Evolutionary conservation across 2,113 vertebrate species (phyloP).

Genomic region (Channa argus): DNA sequence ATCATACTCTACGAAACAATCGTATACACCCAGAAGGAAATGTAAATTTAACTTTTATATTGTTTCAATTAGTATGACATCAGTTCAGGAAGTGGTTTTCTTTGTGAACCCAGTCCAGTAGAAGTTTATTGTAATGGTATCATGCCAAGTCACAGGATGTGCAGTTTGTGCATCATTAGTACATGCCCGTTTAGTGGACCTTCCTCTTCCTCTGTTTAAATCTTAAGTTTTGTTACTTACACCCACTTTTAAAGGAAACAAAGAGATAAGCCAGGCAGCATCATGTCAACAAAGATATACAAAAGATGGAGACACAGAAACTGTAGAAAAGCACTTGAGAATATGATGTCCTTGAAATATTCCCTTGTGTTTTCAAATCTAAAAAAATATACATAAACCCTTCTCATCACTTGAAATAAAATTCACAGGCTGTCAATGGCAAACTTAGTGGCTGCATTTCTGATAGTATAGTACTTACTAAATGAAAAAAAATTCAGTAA

Average conservation of each 20-base stretch:
- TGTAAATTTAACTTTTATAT: too few relatives aligned
- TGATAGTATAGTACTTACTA: too few relatives aligned
- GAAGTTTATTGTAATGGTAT: slow-evolving; percentile 44
- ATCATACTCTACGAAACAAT: too few relatives aligned
- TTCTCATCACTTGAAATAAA: neutral
- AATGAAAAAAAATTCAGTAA: neutral
- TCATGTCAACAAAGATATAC: neutral
- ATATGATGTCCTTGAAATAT: neutral
- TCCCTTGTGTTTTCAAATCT: neutral
- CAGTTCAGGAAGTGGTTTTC: slow-evolving; percentile 20
- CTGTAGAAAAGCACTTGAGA: neutral
- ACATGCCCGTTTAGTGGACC: slow-evolving; percentile 26
- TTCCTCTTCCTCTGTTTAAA: slow-evolving; percentile 54
- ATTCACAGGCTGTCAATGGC: neutral
- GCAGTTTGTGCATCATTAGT: slow-evolving; percentile 23
- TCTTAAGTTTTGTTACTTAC: slow-evolving; percentile 40
- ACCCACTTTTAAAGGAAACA: neutral
- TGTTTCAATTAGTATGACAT: slow-evolving; percentile 12
- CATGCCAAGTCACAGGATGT: slow-evolving; percentile 64
- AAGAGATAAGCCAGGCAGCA: neutral
- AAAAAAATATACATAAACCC: neutral
- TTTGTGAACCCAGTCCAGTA: neutral
- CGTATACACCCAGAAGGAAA: too few relatives aligned
- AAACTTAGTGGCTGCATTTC: neutral
- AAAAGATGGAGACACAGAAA: neutral